Percentiles rank a stretch among this genome's conserved stretches.
These are phyloP conservation scores for Crotalus horridus DNA, from an alignment of 2,113 vertebrate genomes.

Conservation along the genomic window DNA sequence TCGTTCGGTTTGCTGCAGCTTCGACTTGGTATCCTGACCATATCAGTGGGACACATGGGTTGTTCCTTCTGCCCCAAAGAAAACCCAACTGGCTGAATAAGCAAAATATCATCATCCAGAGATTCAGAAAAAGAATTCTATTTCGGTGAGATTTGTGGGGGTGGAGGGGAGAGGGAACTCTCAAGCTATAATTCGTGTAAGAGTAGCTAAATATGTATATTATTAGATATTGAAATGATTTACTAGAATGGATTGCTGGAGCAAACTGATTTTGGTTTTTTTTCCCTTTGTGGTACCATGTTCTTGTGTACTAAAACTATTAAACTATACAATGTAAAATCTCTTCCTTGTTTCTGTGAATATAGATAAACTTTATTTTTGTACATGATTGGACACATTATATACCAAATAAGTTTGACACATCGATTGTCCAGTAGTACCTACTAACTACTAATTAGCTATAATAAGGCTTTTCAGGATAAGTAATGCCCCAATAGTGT, in stretches of 20 bases:
- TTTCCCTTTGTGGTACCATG: slow-evolving; percentile 22
- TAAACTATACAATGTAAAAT: slow-evolving; percentile 27
- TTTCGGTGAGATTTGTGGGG: neutral
- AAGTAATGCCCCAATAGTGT: slow-evolving; percentile 16
- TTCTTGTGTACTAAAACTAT: slow-evolving; percentile 41
- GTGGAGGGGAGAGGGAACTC: neutral
- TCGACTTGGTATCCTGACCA: slow-evolving; percentile 66
- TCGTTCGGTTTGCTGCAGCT: slow-evolving; percentile 48
- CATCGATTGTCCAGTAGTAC: slow-evolving; percentile 29
- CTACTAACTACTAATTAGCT: neutral
- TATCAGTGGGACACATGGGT: slow-evolving; percentile 39
- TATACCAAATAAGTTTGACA: slow-evolving; percentile 52
- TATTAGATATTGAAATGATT: slow-evolving; percentile 34
- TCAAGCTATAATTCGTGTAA: slow-evolving; percentile 33
- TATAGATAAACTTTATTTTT: slow-evolving; percentile 63
- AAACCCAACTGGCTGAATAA: slow-evolving; percentile 28
- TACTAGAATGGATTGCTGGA: slow-evolving; percentile 34
- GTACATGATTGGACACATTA: slow-evolving; percentile 44
- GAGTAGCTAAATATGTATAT: slow-evolving; percentile 11
- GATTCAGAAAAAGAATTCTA: slow-evolving; percentile 24
- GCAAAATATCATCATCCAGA: slow-evolving; percentile 28
- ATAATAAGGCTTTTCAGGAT: neutral
- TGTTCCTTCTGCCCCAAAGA: slow-evolving; percentile 17
- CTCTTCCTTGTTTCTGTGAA: neutral
- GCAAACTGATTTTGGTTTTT: neutral